Base-by-base conservation (phyloP, 2,113 vertebrate genomes). In the Emydocephalus ijimae region DNA sequence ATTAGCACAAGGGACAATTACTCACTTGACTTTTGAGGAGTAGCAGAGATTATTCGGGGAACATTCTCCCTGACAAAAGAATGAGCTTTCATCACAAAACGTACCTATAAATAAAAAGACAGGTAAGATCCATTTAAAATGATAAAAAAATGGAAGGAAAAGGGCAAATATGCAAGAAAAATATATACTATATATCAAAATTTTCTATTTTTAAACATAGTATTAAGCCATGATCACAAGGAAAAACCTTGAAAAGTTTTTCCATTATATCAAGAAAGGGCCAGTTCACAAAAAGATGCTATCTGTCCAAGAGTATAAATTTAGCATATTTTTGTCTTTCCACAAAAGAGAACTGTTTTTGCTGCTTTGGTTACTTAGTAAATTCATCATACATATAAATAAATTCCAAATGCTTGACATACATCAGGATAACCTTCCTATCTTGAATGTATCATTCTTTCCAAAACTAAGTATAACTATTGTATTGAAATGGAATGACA, bases 61-160 rank as follows among this genome's bases (percentile, higher is more conserved):
- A 98, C 98, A 1, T 99, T 99, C 95, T 99, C 99, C 93, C 99
- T 97, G 93, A 99, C 93, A 93, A 98, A 99, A 0, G 99, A 99
- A 94, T 99, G 96, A 5, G 96, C 97, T 97, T 99, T 99, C 99
- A 99, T 99, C 92, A 99, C 94, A 4, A 99, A 96, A 39, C 99
- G 98, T 85, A 99, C 98, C 99, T 99, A 96, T 4, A 91, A 92
- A 26, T n/a, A 43, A 20, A 88, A 56, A 21, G 24, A 89, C 34
- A 55, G 3, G 20, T 34, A 87, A 86, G 39, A 34, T 61, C 7
- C 18, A 10, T 50, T 87, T 52, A 48, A 87, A 50, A 87, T 26
- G 29, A 52, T 29, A 26, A 29, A 5, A 15, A 50, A 26, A 23
- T 34, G 45, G 45, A 26, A 48, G 85, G 85, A 45, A 45, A 81